These are phyloP conservation scores for Morpho deidamia DNA, from an alignment of 2,888 invertebrate species.

Conservation along the genomic window DNA sequence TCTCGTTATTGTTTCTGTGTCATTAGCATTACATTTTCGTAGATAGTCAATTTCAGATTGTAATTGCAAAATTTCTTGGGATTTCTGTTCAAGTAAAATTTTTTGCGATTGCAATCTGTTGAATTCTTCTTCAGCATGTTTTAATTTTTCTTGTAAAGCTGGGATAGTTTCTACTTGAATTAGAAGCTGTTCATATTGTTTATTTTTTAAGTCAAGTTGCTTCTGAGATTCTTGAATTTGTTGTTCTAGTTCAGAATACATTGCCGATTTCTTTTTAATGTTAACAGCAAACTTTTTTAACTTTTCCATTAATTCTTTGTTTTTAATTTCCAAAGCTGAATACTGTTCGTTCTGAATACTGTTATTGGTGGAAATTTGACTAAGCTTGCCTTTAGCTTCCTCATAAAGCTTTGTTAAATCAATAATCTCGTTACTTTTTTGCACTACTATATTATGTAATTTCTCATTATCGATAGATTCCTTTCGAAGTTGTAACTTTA, in stretches of 20 bases:
- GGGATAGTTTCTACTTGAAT: constrained; percentile 56
- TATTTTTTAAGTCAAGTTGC: constrained; percentile 46
- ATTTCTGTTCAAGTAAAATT: constrained; percentile 44
- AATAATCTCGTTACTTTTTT: constrained; percentile 65
- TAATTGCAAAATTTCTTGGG: constrained; percentile 38
- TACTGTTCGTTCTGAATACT: constrained; percentile 54
- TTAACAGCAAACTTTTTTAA: constrained; percentile 87
- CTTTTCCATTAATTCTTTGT: constrained; percentile 85
- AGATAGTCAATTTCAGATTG: constrained; percentile 35
- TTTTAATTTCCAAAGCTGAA: constrained; percentile 75
- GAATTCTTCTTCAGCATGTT: constrained; percentile 59
- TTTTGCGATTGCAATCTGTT: constrained; percentile 49
- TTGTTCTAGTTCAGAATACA: constrained; percentile 82
- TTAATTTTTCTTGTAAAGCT: constrained; percentile 56
- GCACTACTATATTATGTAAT: constrained; percentile 76
- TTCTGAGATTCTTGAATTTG: constrained; percentile 57
- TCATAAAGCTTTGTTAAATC: constrained; percentile 70
- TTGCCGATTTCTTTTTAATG: constrained; percentile 84
- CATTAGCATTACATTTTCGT: constrained; percentile 12
- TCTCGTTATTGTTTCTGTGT: constrained; percentile 41
- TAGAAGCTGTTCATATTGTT: constrained; percentile 49
- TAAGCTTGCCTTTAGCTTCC: constrained; percentile 55
- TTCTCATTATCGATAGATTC: constrained; percentile 81
- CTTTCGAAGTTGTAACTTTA: constrained; percentile 74
- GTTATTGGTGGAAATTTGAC: constrained; percentile 54